These are phyloP conservation scores for Lomographa bimaculata DNA, from an alignment of 2,888 invertebrate species.

Conservation along the genomic window DNA sequence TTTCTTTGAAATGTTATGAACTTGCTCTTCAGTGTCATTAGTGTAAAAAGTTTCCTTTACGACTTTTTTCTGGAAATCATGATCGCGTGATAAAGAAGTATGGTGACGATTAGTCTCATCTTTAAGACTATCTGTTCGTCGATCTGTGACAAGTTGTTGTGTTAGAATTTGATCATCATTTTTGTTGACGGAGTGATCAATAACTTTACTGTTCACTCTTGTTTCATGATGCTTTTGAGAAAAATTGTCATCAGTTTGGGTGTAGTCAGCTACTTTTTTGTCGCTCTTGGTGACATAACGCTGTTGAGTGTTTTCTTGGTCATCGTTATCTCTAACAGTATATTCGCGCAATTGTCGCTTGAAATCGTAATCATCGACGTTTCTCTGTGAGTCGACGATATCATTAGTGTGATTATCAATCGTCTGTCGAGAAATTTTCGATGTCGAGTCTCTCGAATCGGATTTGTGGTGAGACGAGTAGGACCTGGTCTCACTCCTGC, in stretches of 20 bases:
- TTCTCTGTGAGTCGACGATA: slow-evolving; percentile 56
- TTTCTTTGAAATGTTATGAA: slow-evolving; percentile 44
- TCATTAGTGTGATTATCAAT: slow-evolving; percentile 40
- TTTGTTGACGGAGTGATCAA: slow-evolving; percentile 33
- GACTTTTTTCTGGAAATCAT: slow-evolving; percentile 33
- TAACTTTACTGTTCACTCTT: slow-evolving; percentile 31
- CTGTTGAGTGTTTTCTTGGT: slow-evolving; percentile 35
- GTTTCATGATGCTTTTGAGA: slow-evolving; percentile 27
- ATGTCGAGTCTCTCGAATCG: slow-evolving; percentile 50
- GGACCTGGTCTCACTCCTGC: slow-evolving; percentile 55
- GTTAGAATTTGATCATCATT: slow-evolving; percentile 34
- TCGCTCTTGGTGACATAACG: slow-evolving; percentile 30
- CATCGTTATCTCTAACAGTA: slow-evolving; percentile 35
- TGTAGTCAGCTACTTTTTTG: slow-evolving; percentile 34
- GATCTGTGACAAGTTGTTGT: slow-evolving; percentile 29
- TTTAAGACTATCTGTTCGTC: slow-evolving; percentile 32
- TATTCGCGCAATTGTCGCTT: slow-evolving; percentile 46
- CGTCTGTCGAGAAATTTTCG: slow-evolving; percentile 48
- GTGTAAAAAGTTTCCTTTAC: slow-evolving; percentile 42
- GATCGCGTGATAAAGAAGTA: slow-evolving; percentile 32
- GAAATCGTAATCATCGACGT: slow-evolving; percentile 63
- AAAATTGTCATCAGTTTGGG: slow-evolving; percentile 33
- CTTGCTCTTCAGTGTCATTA: slow-evolving; percentile 33
- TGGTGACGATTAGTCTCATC: slow-evolving; percentile 42
- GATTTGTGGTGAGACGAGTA: slow-evolving; percentile 55